These are phyloP conservation scores for Pterois miles DNA, from an alignment of 2,797 vertebrate genomes.

Conservation along the genomic window DNA sequence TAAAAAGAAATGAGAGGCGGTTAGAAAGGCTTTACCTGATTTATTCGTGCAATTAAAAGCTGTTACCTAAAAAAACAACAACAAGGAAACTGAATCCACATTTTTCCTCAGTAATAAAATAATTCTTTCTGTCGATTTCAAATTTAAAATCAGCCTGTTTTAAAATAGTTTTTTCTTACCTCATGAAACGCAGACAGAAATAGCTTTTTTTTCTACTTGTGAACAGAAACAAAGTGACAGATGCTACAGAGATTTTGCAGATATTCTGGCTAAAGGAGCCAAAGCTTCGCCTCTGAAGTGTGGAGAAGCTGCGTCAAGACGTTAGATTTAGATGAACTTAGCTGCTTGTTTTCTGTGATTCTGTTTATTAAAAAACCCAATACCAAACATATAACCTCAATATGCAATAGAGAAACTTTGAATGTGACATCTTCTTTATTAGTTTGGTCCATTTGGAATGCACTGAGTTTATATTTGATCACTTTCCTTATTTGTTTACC, in stretches of 20 bases:
- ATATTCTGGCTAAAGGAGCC: constrained; percentile 11
- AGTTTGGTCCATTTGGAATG: constrained; percentile 22
- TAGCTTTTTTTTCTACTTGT: neutral
- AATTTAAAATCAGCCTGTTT: neutral
- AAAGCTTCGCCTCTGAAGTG: constrained; percentile 3
- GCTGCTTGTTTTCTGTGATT: constrained; percentile 15
- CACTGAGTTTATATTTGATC: constrained; percentile 32
- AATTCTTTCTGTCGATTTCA: neutral
- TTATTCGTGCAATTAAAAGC: constrained; percentile 12
- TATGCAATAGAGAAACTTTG: constrained; percentile 23
- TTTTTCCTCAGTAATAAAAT: constrained; percentile 6
- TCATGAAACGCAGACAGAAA: neutral
- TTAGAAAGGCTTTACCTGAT: constrained; percentile 12
- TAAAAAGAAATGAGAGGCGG: constrained; percentile 52
- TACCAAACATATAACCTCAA: constrained; percentile 32
- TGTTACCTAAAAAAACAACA: too few relatives aligned
- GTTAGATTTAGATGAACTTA: neutral
- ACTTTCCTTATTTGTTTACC: neutral
- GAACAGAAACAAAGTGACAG: constrained; percentile 14
- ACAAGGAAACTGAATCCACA: neutral
- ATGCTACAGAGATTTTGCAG: constrained; percentile 6
- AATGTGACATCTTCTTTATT: constrained; percentile 11
- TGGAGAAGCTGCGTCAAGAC: constrained; percentile 16
- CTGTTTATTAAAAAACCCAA: neutral
- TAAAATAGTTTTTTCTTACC: neutral